Conservation (phyloP, 2,888 invertebrate species). For the Morpho achilles region DNA sequence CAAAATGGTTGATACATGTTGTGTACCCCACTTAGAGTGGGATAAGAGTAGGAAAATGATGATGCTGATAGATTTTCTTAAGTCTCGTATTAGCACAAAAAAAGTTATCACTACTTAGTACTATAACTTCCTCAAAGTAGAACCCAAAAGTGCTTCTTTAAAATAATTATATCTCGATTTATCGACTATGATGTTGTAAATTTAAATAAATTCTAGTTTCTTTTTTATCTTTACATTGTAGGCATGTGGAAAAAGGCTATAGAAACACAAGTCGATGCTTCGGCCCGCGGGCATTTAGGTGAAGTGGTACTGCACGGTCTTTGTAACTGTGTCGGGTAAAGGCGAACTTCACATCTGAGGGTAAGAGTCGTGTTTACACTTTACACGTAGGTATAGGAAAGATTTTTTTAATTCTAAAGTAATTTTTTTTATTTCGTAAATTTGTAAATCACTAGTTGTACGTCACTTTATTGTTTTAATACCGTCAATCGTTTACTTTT, state of each 20-base stretch:
- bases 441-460: no score
- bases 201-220: not conserved
- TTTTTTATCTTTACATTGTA: not conserved
- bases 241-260: not conserved
- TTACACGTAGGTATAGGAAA: not conserved
- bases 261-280: conserved; percentile 19
- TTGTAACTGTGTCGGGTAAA: conserved; percentile 13
- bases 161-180: not conserved
- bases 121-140: no score
- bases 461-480: no score
- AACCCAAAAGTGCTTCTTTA: no score
- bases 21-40: no score
- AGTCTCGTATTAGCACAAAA: no score
- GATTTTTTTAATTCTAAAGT: not conserved
- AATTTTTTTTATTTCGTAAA: no score
- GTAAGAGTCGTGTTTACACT: conserved; percentile 5
- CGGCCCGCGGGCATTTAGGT: conserved; percentile 46
- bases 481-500: no score
- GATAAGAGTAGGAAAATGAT: no score
- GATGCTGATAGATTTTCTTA: no score
- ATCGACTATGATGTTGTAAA: not conserved
- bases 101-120: no score
- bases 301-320: conserved; percentile 44
- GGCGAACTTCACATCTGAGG: conserved; percentile 2
- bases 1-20: no score